Conservation (phyloP, 1,140 invertebrate genomes). For the Scaptomyza hsui region DNA sequence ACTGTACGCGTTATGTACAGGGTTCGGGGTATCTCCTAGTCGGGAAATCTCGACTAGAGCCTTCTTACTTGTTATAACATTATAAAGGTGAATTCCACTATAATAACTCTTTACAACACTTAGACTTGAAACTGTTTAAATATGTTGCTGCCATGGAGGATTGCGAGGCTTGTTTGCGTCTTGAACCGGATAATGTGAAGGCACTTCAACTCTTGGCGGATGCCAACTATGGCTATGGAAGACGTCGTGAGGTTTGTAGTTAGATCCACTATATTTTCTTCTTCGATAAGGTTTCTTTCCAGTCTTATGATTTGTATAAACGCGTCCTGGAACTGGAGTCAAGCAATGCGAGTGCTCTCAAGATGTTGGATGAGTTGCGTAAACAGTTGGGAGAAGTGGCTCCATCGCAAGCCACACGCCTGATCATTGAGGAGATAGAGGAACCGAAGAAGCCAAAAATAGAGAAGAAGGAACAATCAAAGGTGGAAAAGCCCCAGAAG, state of each 20-base stretch:
- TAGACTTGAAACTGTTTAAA: conserved; percentile 87
- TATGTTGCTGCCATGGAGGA: conserved; percentile 87
- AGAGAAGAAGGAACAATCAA: conserved; percentile 4
- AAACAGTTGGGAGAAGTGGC: conserved; percentile 67
- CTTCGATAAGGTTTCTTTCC: neutral
- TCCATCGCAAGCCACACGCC: conserved; percentile 61
- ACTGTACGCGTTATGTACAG: too few species aligned
- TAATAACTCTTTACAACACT: neutral
- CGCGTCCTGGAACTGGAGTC: conserved; percentile 83
- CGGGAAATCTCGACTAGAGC: too few species aligned
- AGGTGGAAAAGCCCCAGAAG: conserved; percentile 16
- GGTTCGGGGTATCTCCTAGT: too few species aligned
- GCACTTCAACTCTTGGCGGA: conserved; percentile 86
- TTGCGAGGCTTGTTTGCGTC: conserved; percentile 86
- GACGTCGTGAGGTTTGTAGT: conserved; percentile 83
- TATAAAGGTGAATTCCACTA: too few species aligned
- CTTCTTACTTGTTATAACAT: too few species aligned
- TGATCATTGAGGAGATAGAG: conserved; percentile 58
- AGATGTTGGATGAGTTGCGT: conserved; percentile 69
- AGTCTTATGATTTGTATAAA: conserved; percentile 76
- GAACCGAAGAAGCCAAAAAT: conserved; percentile 1
- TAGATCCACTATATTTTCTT: neutral
- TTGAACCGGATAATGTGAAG: conserved; percentile 88
- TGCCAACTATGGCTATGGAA: conserved; percentile 83
- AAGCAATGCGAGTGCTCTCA: conserved; percentile 82